These are phyloP conservation scores for Hofmannophila pseudospretella DNA, from an alignment of 2,888 invertebrate genomes.

Conservation along the genomic window DNA sequence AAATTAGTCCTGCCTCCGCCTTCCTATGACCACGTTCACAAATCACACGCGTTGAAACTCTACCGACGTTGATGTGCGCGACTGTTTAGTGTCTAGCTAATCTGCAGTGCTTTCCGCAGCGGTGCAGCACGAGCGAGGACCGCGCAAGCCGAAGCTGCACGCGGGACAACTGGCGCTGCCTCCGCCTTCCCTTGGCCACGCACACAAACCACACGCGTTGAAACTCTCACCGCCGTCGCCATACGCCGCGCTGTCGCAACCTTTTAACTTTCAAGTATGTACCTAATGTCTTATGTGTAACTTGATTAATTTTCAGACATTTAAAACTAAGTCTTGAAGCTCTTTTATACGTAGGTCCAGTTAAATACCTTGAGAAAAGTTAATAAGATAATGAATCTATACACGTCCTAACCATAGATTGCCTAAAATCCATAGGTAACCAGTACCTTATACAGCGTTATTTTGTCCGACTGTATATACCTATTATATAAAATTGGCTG, in stretches of 20 bases:
- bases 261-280: slow-evolving; percentile 64
- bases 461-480: too few species aligned
- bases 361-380: background rate
- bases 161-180: slow-evolving; percentile 58
- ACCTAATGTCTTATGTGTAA: background rate
- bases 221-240: slow-evolving; percentile 68
- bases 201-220: slow-evolving; percentile 62
- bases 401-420: too few species aligned
- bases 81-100: too few species aligned
- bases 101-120: slow-evolving; percentile 76
- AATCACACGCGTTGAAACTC: too few species aligned
- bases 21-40: too few species aligned
- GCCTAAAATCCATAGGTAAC: too few species aligned
- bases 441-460: too few species aligned
- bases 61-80: too few species aligned
- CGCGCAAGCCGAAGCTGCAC: slow-evolving; percentile 93
- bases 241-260: slow-evolving; percentile 52
- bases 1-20: too few species aligned
- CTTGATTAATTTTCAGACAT: too few species aligned
- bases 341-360: background rate
- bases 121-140: slow-evolving; percentile 97
- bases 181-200: slow-evolving; percentile 48
- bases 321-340: slow-evolving; percentile 11
- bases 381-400: too few species aligned
- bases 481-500: too few species aligned